Conservation (phyloP, 2,888 invertebrate genomes). For the Sphecodes monilicornis region DNA sequence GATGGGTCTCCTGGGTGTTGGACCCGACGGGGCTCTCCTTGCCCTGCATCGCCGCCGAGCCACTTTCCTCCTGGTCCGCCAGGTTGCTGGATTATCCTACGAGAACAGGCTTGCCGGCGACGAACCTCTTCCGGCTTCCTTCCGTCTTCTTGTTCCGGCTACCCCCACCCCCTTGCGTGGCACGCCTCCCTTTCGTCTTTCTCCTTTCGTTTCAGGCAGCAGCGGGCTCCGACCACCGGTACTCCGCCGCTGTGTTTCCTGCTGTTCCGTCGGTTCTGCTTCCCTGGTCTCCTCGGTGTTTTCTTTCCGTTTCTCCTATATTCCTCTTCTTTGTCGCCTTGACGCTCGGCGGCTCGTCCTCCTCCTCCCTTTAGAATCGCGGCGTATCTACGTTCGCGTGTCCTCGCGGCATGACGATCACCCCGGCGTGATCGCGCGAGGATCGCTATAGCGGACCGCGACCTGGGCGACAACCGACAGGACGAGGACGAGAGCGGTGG, state of each 20-base stretch:
- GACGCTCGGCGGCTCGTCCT: neutral
- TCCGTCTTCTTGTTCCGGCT: constrained; percentile 17
- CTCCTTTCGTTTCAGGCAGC: neutral
- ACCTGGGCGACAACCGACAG: no score
- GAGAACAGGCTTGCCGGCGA: constrained; percentile 33
- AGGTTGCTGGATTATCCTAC: constrained; percentile 71
- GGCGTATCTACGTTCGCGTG: constrained; percentile 1
- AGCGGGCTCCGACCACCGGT: neutral
- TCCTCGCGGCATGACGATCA: constrained; percentile 51
- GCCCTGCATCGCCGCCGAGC: constrained; percentile 80
- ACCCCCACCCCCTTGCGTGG: constrained; percentile 14
- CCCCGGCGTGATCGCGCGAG: constrained; percentile 13
- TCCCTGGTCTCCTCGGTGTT: neutral
- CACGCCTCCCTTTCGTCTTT: constrained; percentile 4
- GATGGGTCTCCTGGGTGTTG: constrained; percentile 89
- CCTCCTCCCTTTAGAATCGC: neutral
- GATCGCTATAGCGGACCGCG: neutral
- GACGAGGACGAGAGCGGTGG: neutral
- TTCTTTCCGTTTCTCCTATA: neutral
- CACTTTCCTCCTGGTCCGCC: constrained; percentile 78
- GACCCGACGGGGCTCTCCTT: constrained; percentile 82
- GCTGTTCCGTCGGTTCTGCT: neutral
- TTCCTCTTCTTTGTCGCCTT: neutral
- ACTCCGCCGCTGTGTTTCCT: neutral
- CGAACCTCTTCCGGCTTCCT: constrained; percentile 1